phyloP scores from a whole-genome alignment of 2,113 vertebrate species.

The Manacus vitellinus region DNA sequence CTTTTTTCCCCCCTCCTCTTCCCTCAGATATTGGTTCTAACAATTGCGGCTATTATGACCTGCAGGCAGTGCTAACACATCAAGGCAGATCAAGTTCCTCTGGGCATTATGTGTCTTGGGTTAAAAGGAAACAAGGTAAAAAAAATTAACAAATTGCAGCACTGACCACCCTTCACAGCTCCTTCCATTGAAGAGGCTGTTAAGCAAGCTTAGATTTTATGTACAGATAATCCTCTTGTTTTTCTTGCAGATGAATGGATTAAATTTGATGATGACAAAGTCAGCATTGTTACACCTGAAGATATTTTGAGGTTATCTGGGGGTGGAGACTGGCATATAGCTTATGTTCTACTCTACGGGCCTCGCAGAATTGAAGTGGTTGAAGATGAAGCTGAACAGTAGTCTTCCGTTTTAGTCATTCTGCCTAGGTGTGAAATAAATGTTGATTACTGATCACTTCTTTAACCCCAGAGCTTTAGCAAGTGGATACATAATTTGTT shows the following conservation, averaged over 20 bases:
- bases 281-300: conserved; percentile 95
- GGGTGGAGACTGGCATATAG: conserved; percentile 99
- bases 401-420: conserved; percentile 82
- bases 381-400: conserved; percentile 82
- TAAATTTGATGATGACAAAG: conserved; percentile 98
- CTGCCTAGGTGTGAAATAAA: conserved; percentile 97
- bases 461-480: conserved; percentile 74
- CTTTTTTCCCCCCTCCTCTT: not conserved
- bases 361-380: conserved; percentile 89
- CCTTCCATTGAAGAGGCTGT: not conserved
- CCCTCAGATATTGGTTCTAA: conserved; percentile 90
- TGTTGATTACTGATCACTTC: conserved; percentile 78
- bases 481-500: conserved; percentile 56
- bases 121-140: conserved; percentile 98
- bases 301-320: conserved; percentile 96
- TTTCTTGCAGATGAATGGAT: conserved; percentile 92
- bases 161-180: not conserved
- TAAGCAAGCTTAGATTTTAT: too few species aligned
- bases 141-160: rapidly evolving
- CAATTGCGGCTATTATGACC: conserved; percentile 96
- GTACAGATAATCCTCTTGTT: not conserved
- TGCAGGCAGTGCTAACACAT: conserved; percentile 96
- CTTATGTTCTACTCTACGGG: conserved; percentile 96
- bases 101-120: conserved; percentile 97
- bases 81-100: conserved; percentile 98